Base-by-base conservation (phyloP, 2,888 invertebrate genomes). In the Chrysolina haemoptera region DNA sequence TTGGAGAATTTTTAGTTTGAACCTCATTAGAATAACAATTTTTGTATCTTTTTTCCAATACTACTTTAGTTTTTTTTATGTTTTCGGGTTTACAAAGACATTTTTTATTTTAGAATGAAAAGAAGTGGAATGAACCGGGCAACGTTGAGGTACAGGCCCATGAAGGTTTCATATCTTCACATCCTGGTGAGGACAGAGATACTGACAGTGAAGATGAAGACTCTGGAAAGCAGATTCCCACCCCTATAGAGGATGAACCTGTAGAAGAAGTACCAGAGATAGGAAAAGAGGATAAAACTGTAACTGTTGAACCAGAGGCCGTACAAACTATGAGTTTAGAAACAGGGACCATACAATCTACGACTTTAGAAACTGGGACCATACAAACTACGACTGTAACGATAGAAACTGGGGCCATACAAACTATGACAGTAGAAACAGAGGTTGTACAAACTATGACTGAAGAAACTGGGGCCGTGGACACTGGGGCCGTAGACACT, bases 141-240 rank as follows among this genome's bases (percentile, higher is more conserved):
- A 89, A 80, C 0, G 89, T 91, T 74, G 89, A 90, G 69, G 86
- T 87, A 11, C 88, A 89, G 62, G 88, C 89, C 72, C 92, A 93
- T 27, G 89, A 90, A 63, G 89, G 90, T 75, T 90, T 91, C 81
- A 90, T 92, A 68, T 90, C 93, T 0, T 89, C 90, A 59, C 93
- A 94, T 89, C 93, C 94, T 62, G 94, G 93, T 55, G 92, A 92
- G 79, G 90, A 90, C 75, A 87, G 90, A 41, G 91, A 91, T 75
- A 90, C 90, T 1, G 92, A 93, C 82, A 91, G 91, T 82, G 92
- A 93, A 82, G 91, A 91, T 77, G 91, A 83, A 74, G 78, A 79
- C 62, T 77, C 73, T 55, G 76, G 71, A 9, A 78, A 78, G 41
- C 86, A 86, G 71, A 59, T 84, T 40, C 88, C 88, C 10, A 82